Evolutionary conservation across 2,113 vertebrate genomes (phyloP).

Genomic region (Neolamprologus longior): DNA sequence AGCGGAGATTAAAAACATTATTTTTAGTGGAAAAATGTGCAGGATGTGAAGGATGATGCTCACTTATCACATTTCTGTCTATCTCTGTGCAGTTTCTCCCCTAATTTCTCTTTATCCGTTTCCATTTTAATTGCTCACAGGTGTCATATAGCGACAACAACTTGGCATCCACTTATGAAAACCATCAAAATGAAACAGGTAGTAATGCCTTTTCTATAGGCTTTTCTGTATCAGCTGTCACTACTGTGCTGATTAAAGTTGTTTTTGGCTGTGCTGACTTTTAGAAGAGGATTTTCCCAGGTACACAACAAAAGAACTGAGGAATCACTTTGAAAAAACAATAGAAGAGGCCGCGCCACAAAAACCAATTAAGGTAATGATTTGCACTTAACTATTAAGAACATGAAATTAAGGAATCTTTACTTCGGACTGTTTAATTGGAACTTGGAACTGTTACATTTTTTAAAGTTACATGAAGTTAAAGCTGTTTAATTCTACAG

Average conservation of each 20-base stretch:
- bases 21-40: background rate
- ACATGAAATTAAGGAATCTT: background rate
- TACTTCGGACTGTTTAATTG: background rate
- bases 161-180: conserved; percentile 53
- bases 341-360: conserved; percentile 74
- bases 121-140: conserved; percentile 31
- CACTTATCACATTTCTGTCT: background rate
- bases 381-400: background rate
- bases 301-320: conserved; percentile 85
- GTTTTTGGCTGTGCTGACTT: conserved; percentile 34
- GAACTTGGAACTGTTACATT: background rate
- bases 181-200: conserved; percentile 67
- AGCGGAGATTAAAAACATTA: background rate
- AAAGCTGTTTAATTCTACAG: background rate
- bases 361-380: conserved; percentile 84
- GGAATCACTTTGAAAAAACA: conserved; percentile 86
- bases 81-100: background rate
- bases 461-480: background rate
- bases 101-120: background rate
- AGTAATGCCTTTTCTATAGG: background rate
- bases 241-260: background rate
- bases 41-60: background rate
- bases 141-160: conserved; percentile 39
- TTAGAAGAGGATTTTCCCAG: conserved; percentile 80
- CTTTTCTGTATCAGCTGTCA: background rate